Base-by-base conservation (phyloP, 2,113 vertebrate species). In the Tringa solitaria region DNA sequence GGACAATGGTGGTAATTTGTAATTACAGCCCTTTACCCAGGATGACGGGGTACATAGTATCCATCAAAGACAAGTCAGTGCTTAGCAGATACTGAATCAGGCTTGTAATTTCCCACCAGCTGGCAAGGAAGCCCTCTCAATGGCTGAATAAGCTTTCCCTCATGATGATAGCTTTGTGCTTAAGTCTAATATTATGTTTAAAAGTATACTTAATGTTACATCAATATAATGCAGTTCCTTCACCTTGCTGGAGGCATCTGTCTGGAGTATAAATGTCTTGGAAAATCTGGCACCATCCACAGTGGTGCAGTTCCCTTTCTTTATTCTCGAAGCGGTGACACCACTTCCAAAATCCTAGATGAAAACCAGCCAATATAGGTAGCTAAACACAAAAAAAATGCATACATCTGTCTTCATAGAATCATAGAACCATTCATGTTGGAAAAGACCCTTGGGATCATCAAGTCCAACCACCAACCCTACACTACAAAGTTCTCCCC, bases 31-130 rank as follows among this genome's bases (percentile, higher is more conserved):
- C 19, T 87, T 84, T 63, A 51, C 22, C 18, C 43, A 78, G 46
- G 45, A 68, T 61, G 46, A 80, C 33, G 46, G 18, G 43, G 54
- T 63, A 48, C 28, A 43, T 1, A 56, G 12, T n/a, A 87, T 78
- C 39, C 61, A 82, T 72, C 73, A 89, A 84, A 89, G 69, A 82
- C 32, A 93, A 51, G 27, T 46, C 91, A 92, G 59, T 92, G 80
- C 56, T 91, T 72, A 79, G 80, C 17, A 87, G 27, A 54, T 32
- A 78, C 65, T 76, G 69, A 95, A 51, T 91, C 84, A 91, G 77
- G 45, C 17, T 91, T 91, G 43, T 78, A n/a, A 87, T 79, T 96
- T 95, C 77, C 69, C 74, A 87, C 21, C 83, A 94, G 69, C 57
- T 89, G 53, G 60, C 87, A 89, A 96, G 57, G 65, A 76, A 2